Evolutionary conservation across 1,140 invertebrate species (phyloP).

Genomic region (Eubasilissa regina): DNA sequence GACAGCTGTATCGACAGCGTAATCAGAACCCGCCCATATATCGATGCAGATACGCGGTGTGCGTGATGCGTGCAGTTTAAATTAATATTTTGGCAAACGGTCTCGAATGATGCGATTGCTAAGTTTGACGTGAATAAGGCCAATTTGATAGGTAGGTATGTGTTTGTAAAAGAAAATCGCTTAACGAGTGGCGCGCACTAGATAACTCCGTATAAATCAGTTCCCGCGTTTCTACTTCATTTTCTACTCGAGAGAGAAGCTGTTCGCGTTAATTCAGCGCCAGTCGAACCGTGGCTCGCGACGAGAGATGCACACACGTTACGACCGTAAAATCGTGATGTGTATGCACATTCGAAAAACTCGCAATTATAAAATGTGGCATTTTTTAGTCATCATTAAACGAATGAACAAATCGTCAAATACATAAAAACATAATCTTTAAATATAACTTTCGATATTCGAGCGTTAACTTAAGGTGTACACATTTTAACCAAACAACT

Average conservation of each 20-base stretch:
- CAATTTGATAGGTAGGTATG: not conserved
- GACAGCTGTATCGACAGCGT: no score
- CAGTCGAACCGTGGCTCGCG: not conserved
- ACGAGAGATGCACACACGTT: not conserved
- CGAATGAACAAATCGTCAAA: no score
- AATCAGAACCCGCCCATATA: no score
- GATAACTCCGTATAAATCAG: conserved; percentile 37
- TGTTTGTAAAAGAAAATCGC: conserved; percentile 21
- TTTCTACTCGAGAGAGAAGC: conserved; percentile 1
- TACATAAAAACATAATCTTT: no score
- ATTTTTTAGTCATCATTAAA: no score
- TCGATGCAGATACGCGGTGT: no score
- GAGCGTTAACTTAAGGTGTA: no score
- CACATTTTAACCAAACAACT: no score
- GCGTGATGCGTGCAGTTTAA: no score
- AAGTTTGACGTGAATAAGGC: not conserved
- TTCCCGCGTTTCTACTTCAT: conserved; percentile 20
- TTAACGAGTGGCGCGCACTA: conserved; percentile 25
- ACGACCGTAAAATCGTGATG: not conserved
- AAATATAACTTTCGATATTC: no score
- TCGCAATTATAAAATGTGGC: no score
- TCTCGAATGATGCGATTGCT: not conserved
- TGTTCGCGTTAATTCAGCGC: not conserved
- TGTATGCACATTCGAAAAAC: no score
- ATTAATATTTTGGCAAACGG: not conserved